Evolutionary conservation across 2,888 invertebrate species (phyloP).

Genomic region (Caenorhabditis afra): DNA sequence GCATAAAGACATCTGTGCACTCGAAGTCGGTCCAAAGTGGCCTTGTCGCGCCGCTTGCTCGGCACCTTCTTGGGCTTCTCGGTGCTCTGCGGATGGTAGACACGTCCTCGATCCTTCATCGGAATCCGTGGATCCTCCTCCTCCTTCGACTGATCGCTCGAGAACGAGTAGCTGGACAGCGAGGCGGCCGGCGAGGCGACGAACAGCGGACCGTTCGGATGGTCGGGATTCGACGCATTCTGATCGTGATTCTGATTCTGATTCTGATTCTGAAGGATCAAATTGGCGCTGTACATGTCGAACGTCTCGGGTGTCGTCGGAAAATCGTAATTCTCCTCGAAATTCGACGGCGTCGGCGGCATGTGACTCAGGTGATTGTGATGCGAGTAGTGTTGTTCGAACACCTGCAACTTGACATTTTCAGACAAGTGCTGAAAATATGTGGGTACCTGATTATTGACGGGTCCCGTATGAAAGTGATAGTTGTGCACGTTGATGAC

Average conservation of each 20-base stretch:
- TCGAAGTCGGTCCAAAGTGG: slow-evolving; percentile 65
- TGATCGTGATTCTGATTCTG: not conserved
- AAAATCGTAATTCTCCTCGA: slow-evolving; percentile 22
- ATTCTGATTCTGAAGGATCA: not conserved
- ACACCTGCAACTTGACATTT: slow-evolving; percentile 22
- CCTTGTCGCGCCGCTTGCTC: slow-evolving; percentile 57
- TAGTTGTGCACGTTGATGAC: slow-evolving; percentile 60
- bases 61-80: slow-evolving; percentile 49
- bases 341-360: slow-evolving; percentile 5
- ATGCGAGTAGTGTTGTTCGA: slow-evolving; percentile 42
- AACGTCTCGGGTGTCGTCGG: slow-evolving; percentile 19
- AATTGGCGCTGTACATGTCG: not conserved
- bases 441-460: slow-evolving; percentile 28
- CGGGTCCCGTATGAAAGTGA: slow-evolving; percentile 54
- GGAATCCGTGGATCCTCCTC: slow-evolving; percentile 55
- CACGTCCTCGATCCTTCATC: slow-evolving; percentile 39
- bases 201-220: not conserved
- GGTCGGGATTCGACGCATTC: no score
- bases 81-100: slow-evolving; percentile 54
- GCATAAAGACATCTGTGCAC: slow-evolving; percentile 66
- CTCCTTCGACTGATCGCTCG: slow-evolving; percentile 39
- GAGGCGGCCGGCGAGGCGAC: slow-evolving; percentile 41
- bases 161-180: slow-evolving; percentile 39
- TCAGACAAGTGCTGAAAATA: not conserved
- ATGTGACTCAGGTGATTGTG: slow-evolving; percentile 27